These are phyloP conservation scores for Murina feae DNA, from an alignment of 2,113 vertebrate species.

Conservation along the genomic window DNA sequence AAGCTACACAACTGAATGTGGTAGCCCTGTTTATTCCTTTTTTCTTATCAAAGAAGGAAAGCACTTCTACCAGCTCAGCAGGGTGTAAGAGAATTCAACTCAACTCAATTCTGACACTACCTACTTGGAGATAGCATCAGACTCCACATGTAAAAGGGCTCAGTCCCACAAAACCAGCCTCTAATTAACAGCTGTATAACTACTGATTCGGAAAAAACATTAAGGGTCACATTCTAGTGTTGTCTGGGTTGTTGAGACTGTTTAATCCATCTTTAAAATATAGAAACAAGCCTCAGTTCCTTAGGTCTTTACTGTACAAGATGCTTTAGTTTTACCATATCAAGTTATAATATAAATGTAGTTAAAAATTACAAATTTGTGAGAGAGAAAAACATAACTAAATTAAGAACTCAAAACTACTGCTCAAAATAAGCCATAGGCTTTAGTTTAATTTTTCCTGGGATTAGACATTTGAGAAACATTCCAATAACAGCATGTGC, in stretches of 20 bases:
- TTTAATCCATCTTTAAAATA: background rate
- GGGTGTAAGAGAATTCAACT: background rate
- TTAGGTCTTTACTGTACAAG: background rate
- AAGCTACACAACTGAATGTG: background rate
- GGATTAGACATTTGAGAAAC: slow-evolving; percentile 42
- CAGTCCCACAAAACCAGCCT: background rate
- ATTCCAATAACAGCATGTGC: slow-evolving; percentile 45
- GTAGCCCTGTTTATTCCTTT: background rate
- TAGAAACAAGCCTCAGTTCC: background rate
- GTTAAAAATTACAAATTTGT: slow-evolving; percentile 22
- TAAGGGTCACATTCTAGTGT: background rate
- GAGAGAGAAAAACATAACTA: background rate
- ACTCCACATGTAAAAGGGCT: background rate
- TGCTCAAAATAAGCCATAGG: background rate
- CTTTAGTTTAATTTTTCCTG: slow-evolving; percentile 51
- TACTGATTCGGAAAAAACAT: background rate
- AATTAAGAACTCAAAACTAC: slow-evolving; percentile 29
- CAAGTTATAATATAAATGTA: slow-evolving; percentile 7
- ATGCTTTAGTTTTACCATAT: background rate
- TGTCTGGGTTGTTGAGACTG: background rate
- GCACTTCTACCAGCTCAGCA: background rate
- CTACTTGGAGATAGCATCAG: background rate
- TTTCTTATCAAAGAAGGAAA: background rate
- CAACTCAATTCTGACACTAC: background rate
- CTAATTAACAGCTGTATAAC: slow-evolving; percentile 6